Conservation (phyloP, 2,888 invertebrate genomes). For the Tubulanus polymorphus region DNA sequence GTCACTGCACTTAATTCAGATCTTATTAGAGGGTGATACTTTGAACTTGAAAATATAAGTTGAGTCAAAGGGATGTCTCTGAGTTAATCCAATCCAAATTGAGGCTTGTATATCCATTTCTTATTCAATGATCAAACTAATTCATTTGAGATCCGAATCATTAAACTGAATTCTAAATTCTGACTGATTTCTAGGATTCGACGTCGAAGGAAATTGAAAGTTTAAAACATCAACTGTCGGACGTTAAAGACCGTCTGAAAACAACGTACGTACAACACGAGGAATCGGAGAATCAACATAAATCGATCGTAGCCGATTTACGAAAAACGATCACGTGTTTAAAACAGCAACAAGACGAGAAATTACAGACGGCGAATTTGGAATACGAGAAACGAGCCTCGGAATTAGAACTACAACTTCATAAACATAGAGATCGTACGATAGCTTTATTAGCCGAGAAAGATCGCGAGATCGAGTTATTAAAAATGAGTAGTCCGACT, state of each 20-base stretch:
- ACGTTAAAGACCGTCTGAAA: conserved; percentile 54
- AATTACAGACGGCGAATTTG: conserved; percentile 46
- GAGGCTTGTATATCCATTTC: no score
- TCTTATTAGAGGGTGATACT: no score
- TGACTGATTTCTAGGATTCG: conserved; percentile 36
- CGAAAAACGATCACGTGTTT: conserved; percentile 38
- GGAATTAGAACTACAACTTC: conserved; percentile 47
- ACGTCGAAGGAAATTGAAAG: conserved; percentile 36
- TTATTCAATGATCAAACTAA: no score
- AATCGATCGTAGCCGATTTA: conserved; percentile 33
- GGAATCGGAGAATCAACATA: conserved; percentile 54
- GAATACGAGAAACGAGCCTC: conserved; percentile 66
- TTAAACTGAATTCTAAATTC: no score
- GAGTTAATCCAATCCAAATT: no score
- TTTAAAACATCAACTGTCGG: conserved; percentile 58
- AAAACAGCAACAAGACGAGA: conserved; percentile 50
- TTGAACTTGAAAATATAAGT: no score
- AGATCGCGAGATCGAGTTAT: conserved; percentile 60
- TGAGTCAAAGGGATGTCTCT: no score
- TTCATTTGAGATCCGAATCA: no score
- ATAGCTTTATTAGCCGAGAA: conserved; percentile 74
- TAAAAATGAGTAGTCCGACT: conserved; percentile 1
- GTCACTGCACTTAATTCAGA: no score
- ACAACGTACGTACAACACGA: conserved; percentile 30
- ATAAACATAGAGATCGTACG: conserved; percentile 76